Base-by-base conservation (phyloP, 2,888 invertebrate species). In the Ypsolopha sequella region DNA sequence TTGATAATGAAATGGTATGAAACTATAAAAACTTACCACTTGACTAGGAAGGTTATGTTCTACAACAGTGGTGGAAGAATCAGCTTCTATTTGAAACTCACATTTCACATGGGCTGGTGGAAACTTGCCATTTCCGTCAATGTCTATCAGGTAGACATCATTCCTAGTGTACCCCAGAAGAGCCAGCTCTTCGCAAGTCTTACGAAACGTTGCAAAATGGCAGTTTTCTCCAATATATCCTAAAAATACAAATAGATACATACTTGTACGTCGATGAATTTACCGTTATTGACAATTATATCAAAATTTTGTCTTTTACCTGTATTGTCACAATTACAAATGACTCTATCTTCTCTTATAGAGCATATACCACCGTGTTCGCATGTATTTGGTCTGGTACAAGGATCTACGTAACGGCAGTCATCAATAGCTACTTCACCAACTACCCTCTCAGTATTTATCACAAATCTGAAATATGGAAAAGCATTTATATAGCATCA, bases 171-270 rank as follows among this genome's bases (percentile, higher is more conserved):
- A 95, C 0, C 97, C 97, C 11, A 96, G 82, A 7, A 97, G 85
- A 0, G 96, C 96, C 53, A 97, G 73, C 66, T 97, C 97, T 76
- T 97, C 97, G 70, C 97, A 98, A 0, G 97, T 96, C 68, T 95
- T 93, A 57, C 95, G 91, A 68, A 95, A 95, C 53, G 94, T 91
- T 1, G 97, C 96, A 63, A 98, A 98, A 70, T 97, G 97, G 64
- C 98, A 98, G 67, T 96, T 96, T 67, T 95, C 94, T 8, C 98
- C 98, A 46, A 94, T 94, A 67, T 97, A 98, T 0, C 96, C 87
- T 86, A 55, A 13, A 47, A 47, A 13, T 9, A 11, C 10, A 41
- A 3, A 38, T 10, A 38, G 2, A 38, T 38, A 38, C 36, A 6
- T 36, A 36, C 36, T 7, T 36, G 36, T 36, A 36, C 9, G 9